A percentile compares a stretch with the other conserved stretches of the same genome.
Evolutionary conservation across 2,113 vertebrate species (phyloP).

Genomic region (Pomatostomus ruficeps): DNA sequence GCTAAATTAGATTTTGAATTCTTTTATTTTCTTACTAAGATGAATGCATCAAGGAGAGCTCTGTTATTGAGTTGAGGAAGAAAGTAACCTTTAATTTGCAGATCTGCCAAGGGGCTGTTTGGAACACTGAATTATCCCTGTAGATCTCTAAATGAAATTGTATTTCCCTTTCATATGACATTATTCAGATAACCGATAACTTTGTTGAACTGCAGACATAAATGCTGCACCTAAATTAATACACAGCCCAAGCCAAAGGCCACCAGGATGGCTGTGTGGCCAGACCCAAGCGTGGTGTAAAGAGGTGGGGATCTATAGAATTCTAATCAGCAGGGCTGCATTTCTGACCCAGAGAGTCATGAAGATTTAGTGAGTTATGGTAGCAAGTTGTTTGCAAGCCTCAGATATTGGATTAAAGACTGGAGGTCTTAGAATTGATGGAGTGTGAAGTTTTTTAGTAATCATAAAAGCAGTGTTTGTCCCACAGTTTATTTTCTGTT

Average conservation of each 20-base stretch:
- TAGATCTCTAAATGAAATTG: not conserved
- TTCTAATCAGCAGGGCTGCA: not conserved
- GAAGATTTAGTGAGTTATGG: not conserved
- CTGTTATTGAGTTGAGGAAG: not conserved
- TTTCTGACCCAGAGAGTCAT: not conserved
- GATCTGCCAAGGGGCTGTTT: not conserved
- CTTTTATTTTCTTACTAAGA: not conserved
- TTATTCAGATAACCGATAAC: not conserved
- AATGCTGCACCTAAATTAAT: not conserved
- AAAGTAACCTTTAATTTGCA: slow-evolving; percentile 4
- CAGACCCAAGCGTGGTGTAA: not conserved
- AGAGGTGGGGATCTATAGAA: not conserved
- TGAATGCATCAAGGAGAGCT: not conserved
- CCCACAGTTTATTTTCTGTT: not conserved
- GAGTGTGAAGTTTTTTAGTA: not conserved
- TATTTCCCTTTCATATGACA: not conserved
- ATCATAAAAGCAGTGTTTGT: not conserved
- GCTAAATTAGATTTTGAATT: not conserved
- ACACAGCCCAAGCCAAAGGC: not conserved
- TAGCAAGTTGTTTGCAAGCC: not conserved
- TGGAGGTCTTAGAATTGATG: not conserved
- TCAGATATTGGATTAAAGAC: not conserved
- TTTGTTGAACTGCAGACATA: not conserved
- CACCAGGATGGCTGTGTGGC: not conserved
- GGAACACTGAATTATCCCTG: not conserved